Percentiles rank a stretch among this genome's conserved stretches.
Conservation (phyloP, 2,888 invertebrate species). For the Aradus depressus region DNA sequence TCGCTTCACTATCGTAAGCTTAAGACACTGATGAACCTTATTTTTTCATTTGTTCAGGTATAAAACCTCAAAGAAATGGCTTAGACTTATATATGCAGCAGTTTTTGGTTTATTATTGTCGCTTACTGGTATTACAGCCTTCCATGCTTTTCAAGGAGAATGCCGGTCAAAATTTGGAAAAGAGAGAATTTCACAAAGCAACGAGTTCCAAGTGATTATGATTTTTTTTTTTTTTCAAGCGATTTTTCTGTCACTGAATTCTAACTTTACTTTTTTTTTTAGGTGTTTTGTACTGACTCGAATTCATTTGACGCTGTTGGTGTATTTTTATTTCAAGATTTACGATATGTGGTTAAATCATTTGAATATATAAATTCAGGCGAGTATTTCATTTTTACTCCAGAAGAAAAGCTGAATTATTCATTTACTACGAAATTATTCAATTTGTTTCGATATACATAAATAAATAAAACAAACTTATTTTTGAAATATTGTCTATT, state of each 20-base stretch:
- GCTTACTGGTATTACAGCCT: background rate
- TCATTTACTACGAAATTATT: no score
- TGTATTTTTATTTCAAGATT: conserved; percentile 12
- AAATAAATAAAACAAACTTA: no score
- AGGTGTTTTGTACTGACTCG: conserved; percentile 1
- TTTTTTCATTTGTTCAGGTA: background rate
- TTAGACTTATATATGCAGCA: conserved; percentile 2
- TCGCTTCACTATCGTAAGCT: background rate
- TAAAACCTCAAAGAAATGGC: background rate
- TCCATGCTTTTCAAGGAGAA: conserved; percentile 9
- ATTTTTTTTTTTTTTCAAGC: background rate
- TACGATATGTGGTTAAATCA: background rate
- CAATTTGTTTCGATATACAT: no score
- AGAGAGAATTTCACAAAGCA: background rate
- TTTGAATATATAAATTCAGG: background rate
- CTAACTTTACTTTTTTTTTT: background rate
- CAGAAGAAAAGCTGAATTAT: no score
- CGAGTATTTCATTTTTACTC: no score
- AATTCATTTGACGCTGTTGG: background rate
- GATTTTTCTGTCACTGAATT: no score
- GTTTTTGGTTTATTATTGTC: conserved; percentile 1
- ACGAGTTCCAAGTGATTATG: background rate
- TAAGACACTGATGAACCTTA: background rate
- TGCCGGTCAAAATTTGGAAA: background rate
- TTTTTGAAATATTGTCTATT: no score